phyloP scores from a whole-genome alignment of 2,888 invertebrate genomes.

The Biston stratarius region DNA sequence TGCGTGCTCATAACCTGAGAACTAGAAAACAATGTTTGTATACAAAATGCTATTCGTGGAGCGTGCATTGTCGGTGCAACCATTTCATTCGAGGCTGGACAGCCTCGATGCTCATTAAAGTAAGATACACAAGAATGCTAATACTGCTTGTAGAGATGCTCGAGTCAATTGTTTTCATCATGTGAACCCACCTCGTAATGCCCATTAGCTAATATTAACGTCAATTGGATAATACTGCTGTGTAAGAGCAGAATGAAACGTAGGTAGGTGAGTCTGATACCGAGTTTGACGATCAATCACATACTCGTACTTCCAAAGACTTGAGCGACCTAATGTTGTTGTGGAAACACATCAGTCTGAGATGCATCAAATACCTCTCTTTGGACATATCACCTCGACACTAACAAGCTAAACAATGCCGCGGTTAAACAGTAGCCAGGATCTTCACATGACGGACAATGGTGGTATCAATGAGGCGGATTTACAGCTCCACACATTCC shows the following conservation, averaged over 20 bases:
- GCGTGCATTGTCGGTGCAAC: slow-evolving; percentile 40
- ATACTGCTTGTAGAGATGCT: slow-evolving; percentile 7
- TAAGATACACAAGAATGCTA: slow-evolving; percentile 10
- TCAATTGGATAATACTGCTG: slow-evolving; percentile 40
- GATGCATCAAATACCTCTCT: slow-evolving; percentile 30
- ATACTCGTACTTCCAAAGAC: neutral
- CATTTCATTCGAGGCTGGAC: slow-evolving; percentile 37
- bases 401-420: slow-evolving; percentile 64
- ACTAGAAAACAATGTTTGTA: slow-evolving; percentile 73
- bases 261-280: neutral
- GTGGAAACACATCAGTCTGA: neutral
- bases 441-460: slow-evolving; percentile 69
- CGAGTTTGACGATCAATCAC: neutral
- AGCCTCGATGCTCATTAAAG: slow-evolving; percentile 24
- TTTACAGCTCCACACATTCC: slow-evolving; percentile 77
- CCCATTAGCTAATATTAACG: slow-evolving; percentile 38
- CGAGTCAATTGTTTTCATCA: slow-evolving; percentile 20
- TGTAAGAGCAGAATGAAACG: slow-evolving; percentile 9
- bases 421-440: slow-evolving; percentile 58
- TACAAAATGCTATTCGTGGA: slow-evolving; percentile 60
- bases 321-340: neutral
- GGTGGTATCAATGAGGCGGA: slow-evolving; percentile 68
- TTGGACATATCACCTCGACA: slow-evolving; percentile 61
- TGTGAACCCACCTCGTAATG: slow-evolving; percentile 24
- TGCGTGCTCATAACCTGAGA: slow-evolving; percentile 70